Percentiles rank a stretch among this genome's conserved stretches.
phyloP scores from a whole-genome alignment of 2,888 invertebrate genomes.

The Arge pagana region DNA sequence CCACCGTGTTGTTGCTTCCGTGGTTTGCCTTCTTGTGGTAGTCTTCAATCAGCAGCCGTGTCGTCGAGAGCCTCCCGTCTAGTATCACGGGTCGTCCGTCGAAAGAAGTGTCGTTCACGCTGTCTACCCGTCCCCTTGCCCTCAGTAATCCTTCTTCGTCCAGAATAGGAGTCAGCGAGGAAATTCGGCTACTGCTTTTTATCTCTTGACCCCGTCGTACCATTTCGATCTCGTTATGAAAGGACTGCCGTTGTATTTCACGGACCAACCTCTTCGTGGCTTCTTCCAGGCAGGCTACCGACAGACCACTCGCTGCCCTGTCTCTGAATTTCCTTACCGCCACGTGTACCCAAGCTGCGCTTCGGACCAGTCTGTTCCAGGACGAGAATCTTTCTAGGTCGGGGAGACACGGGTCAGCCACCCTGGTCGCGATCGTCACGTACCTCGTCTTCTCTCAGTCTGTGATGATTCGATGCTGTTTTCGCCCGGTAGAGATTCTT shows the following conservation, averaged over 20 bases:
- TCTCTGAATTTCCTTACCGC: neutral
- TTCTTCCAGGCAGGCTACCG: neutral
- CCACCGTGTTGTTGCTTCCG: constrained; percentile 16
- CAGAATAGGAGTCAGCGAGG: constrained; percentile 13
- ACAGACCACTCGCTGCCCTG: neutral
- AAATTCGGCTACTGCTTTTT: constrained; percentile 5
- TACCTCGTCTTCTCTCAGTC: neutral
- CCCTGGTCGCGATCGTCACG: neutral
- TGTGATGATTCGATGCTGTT: neutral
- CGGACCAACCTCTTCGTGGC: neutral
- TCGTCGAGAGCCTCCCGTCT: constrained; percentile 26
- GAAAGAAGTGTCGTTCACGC: neutral
- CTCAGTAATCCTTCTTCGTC: constrained; percentile 11
- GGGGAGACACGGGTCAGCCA: neutral
- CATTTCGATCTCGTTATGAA: neutral
- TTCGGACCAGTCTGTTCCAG: neutral
- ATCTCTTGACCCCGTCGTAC: neutral
- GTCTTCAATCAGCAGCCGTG: constrained; percentile 28
- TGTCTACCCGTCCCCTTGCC: constrained; percentile 9
- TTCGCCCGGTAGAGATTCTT: neutral
- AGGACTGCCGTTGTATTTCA: neutral
- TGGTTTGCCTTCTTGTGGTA: constrained; percentile 19
- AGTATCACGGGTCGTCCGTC: constrained; percentile 32
- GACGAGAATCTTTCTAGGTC: neutral
- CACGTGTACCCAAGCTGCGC: neutral